These are phyloP conservation scores for Oryzias javanicus DNA, from an alignment of 2,113 vertebrate genomes.

Conservation along the genomic window DNA sequence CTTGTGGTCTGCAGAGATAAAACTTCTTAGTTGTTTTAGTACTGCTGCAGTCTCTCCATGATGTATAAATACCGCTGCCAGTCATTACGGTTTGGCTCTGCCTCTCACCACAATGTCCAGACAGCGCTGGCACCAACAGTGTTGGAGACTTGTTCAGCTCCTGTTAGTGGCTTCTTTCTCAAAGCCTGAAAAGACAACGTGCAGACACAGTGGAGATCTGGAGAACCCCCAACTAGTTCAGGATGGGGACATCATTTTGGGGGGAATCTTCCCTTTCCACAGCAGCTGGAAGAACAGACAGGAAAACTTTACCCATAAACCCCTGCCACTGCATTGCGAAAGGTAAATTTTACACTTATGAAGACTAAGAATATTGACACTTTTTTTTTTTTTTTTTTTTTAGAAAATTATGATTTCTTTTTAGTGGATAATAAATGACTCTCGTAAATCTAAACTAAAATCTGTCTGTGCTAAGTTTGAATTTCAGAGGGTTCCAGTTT, in stretches of 20 bases:
- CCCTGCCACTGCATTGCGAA: constrained; percentile 60
- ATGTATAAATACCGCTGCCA: constrained; percentile 39
- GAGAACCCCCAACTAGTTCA: constrained; percentile 57
- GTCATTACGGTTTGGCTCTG: background rate
- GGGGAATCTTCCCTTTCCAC: constrained; percentile 70
- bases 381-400: no score
- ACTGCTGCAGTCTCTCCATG: background rate
- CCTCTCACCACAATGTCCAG: constrained; percentile 35
- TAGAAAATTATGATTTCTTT: no score
- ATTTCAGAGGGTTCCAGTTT: constrained; percentile 73
- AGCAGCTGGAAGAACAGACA: constrained; percentile 51
- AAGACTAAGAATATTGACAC: constrained; percentile 27
- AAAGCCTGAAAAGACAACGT: constrained; percentile 42
- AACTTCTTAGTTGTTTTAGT: background rate
- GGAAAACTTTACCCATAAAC: constrained; percentile 43
- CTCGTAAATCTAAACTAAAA: background rate
- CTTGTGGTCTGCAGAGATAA: background rate
- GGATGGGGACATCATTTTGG: constrained; percentile 64
- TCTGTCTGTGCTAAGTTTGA: constrained; percentile 52
- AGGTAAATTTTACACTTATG: constrained; percentile 45
- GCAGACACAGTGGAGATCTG: constrained; percentile 49
- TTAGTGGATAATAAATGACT: background rate
- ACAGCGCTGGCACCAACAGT: constrained; percentile 50
- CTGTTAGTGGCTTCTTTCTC: constrained; percentile 47
- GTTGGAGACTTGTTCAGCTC: constrained; percentile 57